A percentile compares a stretch with the other conserved stretches of the same genome.
Conservation (phyloP, 2,888 invertebrate genomes). For the Andricus quercusramuli region DNA sequence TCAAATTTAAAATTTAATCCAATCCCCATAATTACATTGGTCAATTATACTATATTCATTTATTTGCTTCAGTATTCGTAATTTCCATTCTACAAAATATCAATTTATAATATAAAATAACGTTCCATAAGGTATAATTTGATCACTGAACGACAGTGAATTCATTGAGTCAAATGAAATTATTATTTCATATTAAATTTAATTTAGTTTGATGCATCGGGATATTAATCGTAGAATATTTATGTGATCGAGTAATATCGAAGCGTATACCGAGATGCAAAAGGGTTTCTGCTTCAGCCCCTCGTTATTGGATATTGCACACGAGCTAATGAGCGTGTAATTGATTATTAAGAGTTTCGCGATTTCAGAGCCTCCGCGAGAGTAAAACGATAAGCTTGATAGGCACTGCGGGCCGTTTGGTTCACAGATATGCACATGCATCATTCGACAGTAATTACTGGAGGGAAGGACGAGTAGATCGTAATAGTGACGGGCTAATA, state of each 20-base stretch:
- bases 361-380: slow-evolving; percentile 5
- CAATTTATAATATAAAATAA: background rate
- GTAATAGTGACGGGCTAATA: slow-evolving; percentile 1
- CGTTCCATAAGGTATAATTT: background rate
- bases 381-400: slow-evolving; percentile 26
- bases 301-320: slow-evolving; percentile 21
- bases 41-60: no score
- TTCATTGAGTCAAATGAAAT: background rate
- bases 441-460: slow-evolving; percentile 1
- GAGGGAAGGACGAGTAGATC: background rate
- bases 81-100: background rate
- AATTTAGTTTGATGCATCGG: background rate
- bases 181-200: no score
- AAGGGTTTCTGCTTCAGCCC: slow-evolving; percentile 1
- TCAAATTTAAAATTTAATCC: no score
- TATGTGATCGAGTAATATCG: slow-evolving; percentile 4
- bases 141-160: background rate
- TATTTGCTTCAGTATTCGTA: background rate
- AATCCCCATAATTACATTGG: no score
- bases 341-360: slow-evolving; percentile 25
- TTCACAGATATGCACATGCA: background rate
- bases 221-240: slow-evolving; percentile 9
- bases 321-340: slow-evolving; percentile 22
- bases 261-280: background rate
- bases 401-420: background rate